These are phyloP conservation scores for Cladopsammia gracilis DNA, from an alignment of 64 coral and sea anemone genomes.

Conservation along the genomic window DNA sequence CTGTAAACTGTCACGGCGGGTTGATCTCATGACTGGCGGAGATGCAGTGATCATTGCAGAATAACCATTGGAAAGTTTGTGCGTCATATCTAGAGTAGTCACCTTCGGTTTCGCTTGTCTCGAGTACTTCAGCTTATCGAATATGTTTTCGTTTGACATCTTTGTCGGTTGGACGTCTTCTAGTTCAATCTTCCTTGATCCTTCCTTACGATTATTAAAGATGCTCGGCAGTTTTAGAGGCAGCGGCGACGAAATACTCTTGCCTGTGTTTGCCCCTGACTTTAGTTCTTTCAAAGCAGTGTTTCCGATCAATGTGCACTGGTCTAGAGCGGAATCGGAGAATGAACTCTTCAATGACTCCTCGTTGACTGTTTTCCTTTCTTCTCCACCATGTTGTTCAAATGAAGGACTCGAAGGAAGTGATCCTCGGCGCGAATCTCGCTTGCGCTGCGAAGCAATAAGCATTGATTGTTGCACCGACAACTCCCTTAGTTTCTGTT, in stretches of 20 bases:
- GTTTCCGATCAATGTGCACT: not conserved
- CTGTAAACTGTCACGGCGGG: constrained; percentile 15
- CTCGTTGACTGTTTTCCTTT: not conserved
- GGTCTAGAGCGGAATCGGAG: constrained; percentile 15
- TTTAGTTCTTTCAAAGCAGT: not conserved
- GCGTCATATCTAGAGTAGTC: not conserved
- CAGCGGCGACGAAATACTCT: not conserved
- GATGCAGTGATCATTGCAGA: not conserved
- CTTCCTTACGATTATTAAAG: not conserved
- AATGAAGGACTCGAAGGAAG: not conserved
- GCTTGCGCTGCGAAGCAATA: constrained; percentile 1
- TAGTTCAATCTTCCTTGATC: not conserved
- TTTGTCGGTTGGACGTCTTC: not conserved
- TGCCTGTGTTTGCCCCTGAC: not conserved
- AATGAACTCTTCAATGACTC: not conserved
- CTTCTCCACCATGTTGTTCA: not conserved
- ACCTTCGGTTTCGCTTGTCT: not conserved
- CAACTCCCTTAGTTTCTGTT: constrained; percentile 23
- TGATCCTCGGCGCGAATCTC: constrained; percentile 8
- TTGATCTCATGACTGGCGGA: not conserved
- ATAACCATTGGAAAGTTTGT: constrained; percentile 2
- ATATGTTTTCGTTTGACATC: not conserved
- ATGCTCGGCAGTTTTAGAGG: constrained; percentile 28
- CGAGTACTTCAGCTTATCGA: not conserved
- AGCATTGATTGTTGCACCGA: constrained; percentile 12